Conservation (phyloP, 2,888 invertebrate genomes). For the Cosmorhoe ocellata region DNA sequence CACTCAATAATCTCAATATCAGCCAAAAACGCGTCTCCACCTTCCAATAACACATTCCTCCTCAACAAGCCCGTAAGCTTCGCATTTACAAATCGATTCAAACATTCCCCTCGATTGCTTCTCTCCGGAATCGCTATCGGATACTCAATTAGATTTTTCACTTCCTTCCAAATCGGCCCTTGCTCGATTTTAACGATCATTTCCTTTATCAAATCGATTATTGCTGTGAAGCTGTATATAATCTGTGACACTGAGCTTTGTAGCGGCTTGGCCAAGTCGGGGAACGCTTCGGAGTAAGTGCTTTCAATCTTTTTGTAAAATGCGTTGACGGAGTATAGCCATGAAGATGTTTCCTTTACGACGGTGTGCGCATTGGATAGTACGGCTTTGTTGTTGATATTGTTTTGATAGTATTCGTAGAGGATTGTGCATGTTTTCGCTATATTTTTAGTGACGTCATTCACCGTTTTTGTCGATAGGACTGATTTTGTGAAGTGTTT, state of each 20-base stretch:
- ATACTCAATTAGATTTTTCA: constrained; percentile 77
- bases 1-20: constrained; percentile 78
- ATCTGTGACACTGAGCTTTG: constrained; percentile 86
- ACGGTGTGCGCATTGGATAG: constrained; percentile 51
- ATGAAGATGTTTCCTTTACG: constrained; percentile 70
- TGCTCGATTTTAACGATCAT: constrained; percentile 59
- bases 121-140: constrained; percentile 59
- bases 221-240: constrained; percentile 82
- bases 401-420: constrained; percentile 38
- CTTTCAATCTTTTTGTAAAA: constrained; percentile 81
- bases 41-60: constrained; percentile 38
- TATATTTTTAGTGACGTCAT: constrained; percentile 51
- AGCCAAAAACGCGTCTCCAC: constrained; percentile 28
- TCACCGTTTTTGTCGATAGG: constrained; percentile 55
- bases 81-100: constrained; percentile 70
- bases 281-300: constrained; percentile 85
- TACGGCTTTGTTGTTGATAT: constrained; percentile 35
- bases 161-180: constrained; percentile 50
- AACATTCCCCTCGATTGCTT: constrained; percentile 51
- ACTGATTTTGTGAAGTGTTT: constrained; percentile 73
- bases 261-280: constrained; percentile 89
- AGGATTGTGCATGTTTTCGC: constrained; percentile 46
- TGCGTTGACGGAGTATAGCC: constrained; percentile 79
- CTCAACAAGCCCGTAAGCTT: constrained; percentile 61
- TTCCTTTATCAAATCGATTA: constrained; percentile 80